phyloP scores from a whole-genome alignment of 2,797 vertebrate genomes.

The Apogon hyalosoma region DNA sequence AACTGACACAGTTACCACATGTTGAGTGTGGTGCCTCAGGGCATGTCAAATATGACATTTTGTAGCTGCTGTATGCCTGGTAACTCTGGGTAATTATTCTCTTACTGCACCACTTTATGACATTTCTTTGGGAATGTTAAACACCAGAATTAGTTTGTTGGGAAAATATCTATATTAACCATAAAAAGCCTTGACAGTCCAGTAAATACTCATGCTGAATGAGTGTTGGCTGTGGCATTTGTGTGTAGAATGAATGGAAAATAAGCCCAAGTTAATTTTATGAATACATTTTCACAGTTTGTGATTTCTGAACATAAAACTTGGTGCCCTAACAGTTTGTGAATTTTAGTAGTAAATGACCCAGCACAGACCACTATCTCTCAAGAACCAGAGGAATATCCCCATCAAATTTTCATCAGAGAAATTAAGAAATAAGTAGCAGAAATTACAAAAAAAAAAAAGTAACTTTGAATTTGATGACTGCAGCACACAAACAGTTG shows the following conservation, averaged over 20 bases:
- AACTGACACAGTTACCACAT: constrained; percentile 56
- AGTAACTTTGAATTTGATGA: too few relatives aligned
- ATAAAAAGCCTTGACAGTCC: constrained; percentile 5
- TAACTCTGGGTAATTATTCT: constrained; percentile 63
- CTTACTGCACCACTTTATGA: constrained; percentile 50
- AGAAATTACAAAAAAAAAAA: too few relatives aligned
- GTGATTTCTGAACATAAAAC: constrained; percentile 1
- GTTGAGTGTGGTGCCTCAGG: constrained; percentile 38
- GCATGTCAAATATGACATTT: constrained; percentile 56
- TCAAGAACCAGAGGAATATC: too few relatives aligned
- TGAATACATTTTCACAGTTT: background rate
- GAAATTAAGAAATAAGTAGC: too few relatives aligned
- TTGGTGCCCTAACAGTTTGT: background rate
- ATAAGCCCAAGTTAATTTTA: constrained; percentile 3
- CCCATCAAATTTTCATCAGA: too few relatives aligned
- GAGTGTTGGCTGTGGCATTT: constrained; percentile 17
- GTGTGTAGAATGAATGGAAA: constrained; percentile 14
- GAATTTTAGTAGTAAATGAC: too few relatives aligned
- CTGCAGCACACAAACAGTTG: too few relatives aligned
- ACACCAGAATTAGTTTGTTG: constrained; percentile 48
- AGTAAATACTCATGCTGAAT: constrained; percentile 10
- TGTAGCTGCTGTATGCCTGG: constrained; percentile 42
- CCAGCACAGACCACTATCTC: too few relatives aligned
- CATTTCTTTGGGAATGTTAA: constrained; percentile 61
- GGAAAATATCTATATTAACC: constrained; percentile 18